Evolutionary conservation across 2,797 vertebrate species (phyloP).

Genomic region (Astyanax mexicanus): DNA sequence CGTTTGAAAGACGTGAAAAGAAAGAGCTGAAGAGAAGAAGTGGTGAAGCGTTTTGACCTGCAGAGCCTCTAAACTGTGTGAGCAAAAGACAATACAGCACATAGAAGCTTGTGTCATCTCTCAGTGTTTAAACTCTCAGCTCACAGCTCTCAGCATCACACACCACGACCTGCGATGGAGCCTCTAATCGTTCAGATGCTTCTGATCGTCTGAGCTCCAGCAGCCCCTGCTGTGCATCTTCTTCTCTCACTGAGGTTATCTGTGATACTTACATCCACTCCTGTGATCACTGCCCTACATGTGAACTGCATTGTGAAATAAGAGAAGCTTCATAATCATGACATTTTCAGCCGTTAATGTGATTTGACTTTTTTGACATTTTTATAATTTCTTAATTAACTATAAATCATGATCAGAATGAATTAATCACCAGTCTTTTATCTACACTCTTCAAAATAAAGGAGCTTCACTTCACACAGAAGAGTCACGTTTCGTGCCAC

Average conservation of each 20-base stretch:
- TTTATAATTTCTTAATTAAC: too few species aligned
- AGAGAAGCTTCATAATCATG: background rate
- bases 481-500: too few species aligned
- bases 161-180: background rate
- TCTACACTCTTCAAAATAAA: too few species aligned
- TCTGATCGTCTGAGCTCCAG: background rate
- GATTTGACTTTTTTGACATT: background rate
- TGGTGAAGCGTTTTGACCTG: background rate
- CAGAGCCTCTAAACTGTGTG: background rate
- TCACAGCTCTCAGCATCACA: background rate
- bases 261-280: too few species aligned
- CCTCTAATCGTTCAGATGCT: background rate
- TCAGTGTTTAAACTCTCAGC: constrained; percentile 9
- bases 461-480: too few species aligned
- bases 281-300: too few species aligned
- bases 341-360: background rate
- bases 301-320: background rate
- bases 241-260: background rate
- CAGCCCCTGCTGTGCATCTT: background rate
- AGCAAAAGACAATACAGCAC: background rate
- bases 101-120: background rate
- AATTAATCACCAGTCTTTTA: too few species aligned
- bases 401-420: too few species aligned
- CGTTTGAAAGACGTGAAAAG: too few species aligned
- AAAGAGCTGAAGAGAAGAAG: too few species aligned